Base-by-base conservation (phyloP, 2,797 vertebrate genomes). In the Notolepis coatsorum region DNA sequence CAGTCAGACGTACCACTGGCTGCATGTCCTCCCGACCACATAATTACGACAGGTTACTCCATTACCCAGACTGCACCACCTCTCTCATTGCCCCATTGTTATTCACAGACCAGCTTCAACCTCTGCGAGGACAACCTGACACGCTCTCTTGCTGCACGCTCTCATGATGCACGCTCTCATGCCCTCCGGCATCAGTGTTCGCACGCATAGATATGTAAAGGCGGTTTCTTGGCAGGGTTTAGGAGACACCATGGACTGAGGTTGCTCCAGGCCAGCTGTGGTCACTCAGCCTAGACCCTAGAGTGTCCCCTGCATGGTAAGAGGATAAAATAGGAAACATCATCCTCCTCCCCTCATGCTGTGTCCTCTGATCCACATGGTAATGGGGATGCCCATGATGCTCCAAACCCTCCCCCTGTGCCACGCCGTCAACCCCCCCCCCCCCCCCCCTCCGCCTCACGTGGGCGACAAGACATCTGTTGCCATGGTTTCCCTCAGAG, bases 401-500 rank as follows among this genome's bases (percentile, higher is more conserved):
- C 71, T 60, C 9, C 45, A 59, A 42, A 73, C 75, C 75, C 61
- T 39, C 20, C 72, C 64, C 63, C 80, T 43, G 71, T 68, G 73
- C 68, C 39, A 35, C 71, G 17, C 45, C 59, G 65, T 46, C 25
- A 7, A 50, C 47, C 49, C 3, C 12, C 10, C 30, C 80, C 63
- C 47, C 49, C 3, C 12, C 10, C 30, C 80, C 63, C 68, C 33
- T 41, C 61, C 56, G 65, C 77, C 69, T 81, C 69, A 27, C 77
- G 79, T 77, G 71, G 75, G 75, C 56, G 66, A 71, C 38, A 54
- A 71, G 79, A 84, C 83, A 87, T 89, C 88, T 91, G 89, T 93
- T 93, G 85, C 91, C 84, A 92, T 92, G 90, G 91, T 87, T 89
- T 85, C 89, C 67, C 60, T 77, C 28, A 23, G 75, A 68, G 81